Base-by-base conservation (phyloP, 2,888 invertebrate genomes). In the Callyntrura guangdongensis region DNA sequence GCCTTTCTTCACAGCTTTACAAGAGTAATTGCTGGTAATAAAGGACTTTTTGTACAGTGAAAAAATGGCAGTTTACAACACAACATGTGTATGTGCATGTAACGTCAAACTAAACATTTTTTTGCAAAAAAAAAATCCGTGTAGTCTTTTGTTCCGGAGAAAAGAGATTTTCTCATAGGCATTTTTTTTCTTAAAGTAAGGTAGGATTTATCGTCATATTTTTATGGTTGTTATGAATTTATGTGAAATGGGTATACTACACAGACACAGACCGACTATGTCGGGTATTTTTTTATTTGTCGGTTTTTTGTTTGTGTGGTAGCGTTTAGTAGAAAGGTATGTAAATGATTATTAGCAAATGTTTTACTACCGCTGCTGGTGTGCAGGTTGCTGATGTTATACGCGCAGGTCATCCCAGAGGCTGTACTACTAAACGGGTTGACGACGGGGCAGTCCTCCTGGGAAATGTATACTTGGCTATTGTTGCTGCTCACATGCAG, bases 341-440 rank as follows among this genome's bases (percentile, higher is more conserved):
- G 36, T 8, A 81, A 17, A 36, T 36, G 36, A 36, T 36, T 25
- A 45, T 64, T 36, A 36, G 61, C 61, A 77, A 9, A n/a, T 22
- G 20, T n/a, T 11, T 11, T 74, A 20, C 11, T 22, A 9, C 2
- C 2, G 45, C 9, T 36, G 36, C 9, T 36, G n/a, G n/a, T n/a
- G n/a, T n/a, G n/a, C n/a, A n/a, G n/a, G 20, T 67, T 27, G 25
- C 22, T 67, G 17, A 67, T 67, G 4, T 22, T 25, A n/a, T 11
- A 11, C 49, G 22, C 53, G 11, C 74, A 87, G 87, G 87, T 87
- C 81, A 87, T 81, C 87, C 81, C 67, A 81, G 79, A 81, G 69
- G 81, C 49, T 87, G 77, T 72, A 56, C 85, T 2, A 53, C 27
- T 64, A 56, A 61, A 61, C 81, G 59, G 81, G 61, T 59, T 61